Evolutionary conservation across 2,888 invertebrate genomes (phyloP).

Genomic region (Acrobasis suavella): DNA sequence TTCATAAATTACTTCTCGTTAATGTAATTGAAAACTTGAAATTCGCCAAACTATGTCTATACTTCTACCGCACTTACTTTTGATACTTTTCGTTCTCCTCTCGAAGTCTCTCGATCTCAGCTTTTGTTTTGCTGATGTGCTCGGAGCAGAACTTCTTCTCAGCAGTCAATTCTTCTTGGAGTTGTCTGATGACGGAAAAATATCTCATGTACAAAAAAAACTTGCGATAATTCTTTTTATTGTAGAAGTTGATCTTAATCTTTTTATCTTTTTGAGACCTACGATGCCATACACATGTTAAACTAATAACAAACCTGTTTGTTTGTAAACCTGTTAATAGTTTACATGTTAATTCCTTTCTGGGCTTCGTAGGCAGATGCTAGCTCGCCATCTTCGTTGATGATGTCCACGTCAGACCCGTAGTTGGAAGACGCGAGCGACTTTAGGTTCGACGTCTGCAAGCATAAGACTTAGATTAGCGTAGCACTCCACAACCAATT

Average conservation of each 20-base stretch:
- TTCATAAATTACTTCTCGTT: no score
- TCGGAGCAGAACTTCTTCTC: constrained; percentile 90
- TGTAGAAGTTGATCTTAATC: no score
- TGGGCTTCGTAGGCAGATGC: constrained; percentile 96
- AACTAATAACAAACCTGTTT: not conserved
- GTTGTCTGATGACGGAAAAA: constrained; percentile 83
- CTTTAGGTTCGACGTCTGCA: constrained; percentile 83
- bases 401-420: constrained; percentile 85
- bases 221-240: no score
- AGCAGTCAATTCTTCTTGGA: constrained; percentile 93
- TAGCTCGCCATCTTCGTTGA: constrained; percentile 94
- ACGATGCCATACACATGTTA: no score
- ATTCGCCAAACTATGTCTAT: no score
- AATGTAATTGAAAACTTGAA: no score
- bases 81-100: constrained; percentile 94
- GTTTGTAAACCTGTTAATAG: no score
- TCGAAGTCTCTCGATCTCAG: constrained; percentile 89
- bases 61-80: constrained; percentile 76
- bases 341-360: constrained; percentile 95
- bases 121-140: constrained; percentile 87
- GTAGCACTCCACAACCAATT: no score
- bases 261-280: no score
- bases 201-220: no score
- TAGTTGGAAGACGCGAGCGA: constrained; percentile 85
- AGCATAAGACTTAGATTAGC: constrained; percentile 35